A percentile compares a stretch with the other conserved stretches of the same genome.
phyloP scores from a whole-genome alignment of 2,113 vertebrate genomes.

The Hippocampus comes region DNA sequence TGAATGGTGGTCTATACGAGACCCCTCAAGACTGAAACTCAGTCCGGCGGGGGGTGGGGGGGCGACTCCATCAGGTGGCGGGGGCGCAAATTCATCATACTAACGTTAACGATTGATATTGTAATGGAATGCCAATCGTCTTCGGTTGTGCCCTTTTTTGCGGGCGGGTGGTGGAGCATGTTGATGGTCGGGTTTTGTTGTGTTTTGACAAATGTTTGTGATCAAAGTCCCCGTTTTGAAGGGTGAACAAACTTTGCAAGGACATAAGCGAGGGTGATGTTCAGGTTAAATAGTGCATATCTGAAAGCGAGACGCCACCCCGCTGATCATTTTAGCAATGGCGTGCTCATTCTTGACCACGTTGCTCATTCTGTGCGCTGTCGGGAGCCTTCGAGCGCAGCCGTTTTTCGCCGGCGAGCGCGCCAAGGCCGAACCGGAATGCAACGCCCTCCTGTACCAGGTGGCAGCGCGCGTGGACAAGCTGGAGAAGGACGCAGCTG shows the following conservation, averaged over 20 bases:
- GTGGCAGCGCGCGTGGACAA: slow-evolving; percentile 1
- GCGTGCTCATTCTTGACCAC: neutral
- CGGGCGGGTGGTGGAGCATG: no score
- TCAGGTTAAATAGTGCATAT: neutral
- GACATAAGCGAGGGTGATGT: no score
- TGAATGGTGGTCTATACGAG: no score
- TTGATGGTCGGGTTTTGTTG: no score
- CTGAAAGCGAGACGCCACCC: neutral
- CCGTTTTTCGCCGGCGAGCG: neutral
- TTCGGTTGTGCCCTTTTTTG: no score
- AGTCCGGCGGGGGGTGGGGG: no score
- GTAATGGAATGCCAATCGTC: no score
- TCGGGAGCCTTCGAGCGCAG: neutral
- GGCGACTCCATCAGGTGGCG: no score
- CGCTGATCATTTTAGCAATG: neutral
- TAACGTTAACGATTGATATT: no score
- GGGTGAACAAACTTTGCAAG: neutral
- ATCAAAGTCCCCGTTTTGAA: neutral
- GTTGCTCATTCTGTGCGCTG: neutral
- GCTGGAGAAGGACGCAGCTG: slow-evolving; percentile 8
- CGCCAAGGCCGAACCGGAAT: rapidly evolving
- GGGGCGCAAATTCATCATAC: no score
- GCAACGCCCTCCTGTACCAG: neutral
- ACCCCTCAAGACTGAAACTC: no score
- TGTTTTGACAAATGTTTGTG: neutral